These are phyloP conservation scores for Leucophenga maculata DNA, from an alignment of 2,888 invertebrate species.

Conservation along the genomic window DNA sequence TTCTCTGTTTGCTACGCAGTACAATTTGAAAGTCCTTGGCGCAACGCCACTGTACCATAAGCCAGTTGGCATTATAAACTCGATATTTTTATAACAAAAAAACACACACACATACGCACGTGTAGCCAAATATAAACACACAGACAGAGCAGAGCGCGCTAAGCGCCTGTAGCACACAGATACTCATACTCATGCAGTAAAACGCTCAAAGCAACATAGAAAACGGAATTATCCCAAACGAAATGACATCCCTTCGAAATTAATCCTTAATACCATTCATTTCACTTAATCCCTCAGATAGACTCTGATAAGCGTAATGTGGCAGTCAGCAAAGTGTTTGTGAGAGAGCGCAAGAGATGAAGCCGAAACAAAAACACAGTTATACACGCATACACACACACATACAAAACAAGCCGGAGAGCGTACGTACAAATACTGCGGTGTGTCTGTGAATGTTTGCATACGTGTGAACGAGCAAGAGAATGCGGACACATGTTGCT, in stretches of 20 bases:
- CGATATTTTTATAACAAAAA: conserved; percentile 61
- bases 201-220: conserved; percentile 61
- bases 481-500: conserved; percentile 67
- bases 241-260: conserved; percentile 73
- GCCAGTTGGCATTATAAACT: conserved; percentile 63
- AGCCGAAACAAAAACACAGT: conserved; percentile 27
- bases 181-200: conserved; percentile 37
- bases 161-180: conserved; percentile 44
- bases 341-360: conserved; percentile 10
- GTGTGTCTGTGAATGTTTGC: background rate
- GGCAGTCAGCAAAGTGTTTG: conserved; percentile 30
- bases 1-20: background rate
- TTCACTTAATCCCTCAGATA: conserved; percentile 72
- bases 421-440: background rate
- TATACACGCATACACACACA: conserved; percentile 26
- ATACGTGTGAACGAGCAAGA: conserved; percentile 29
- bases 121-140: conserved; percentile 49
- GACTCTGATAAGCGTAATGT: conserved; percentile 67
- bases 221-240: conserved; percentile 71
- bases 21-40: background rate
- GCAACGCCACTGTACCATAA: conserved; percentile 54
- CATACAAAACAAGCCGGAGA: conserved; percentile 9
- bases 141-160: background rate
- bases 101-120: conserved; percentile 40
- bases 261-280: conserved; percentile 73